Percentiles rank a stretch among this genome's conserved stretches.
phyloP scores from a whole-genome alignment of 2,113 vertebrate genomes.

The Anthoscopus minutus region DNA sequence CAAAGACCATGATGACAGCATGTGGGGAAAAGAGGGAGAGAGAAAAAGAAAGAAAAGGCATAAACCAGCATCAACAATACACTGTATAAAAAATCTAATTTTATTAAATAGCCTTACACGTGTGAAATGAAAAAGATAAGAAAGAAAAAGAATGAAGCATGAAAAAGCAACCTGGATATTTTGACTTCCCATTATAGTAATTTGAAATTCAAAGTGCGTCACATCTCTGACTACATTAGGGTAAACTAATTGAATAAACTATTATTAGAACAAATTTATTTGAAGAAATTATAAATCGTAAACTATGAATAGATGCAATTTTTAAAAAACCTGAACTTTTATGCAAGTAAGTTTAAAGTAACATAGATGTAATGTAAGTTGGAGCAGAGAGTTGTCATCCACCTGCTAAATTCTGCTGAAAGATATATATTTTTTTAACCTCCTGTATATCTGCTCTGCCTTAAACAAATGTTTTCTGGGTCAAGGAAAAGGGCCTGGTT shows the following conservation, averaged over 20 bases:
- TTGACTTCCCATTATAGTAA: neutral
- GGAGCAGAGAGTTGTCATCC: neutral
- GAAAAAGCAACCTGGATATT: neutral
- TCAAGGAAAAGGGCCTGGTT: neutral
- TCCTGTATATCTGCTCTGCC: neutral
- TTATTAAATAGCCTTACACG: neutral
- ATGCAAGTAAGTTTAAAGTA: neutral
- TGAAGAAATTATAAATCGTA: neutral
- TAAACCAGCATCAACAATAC: neutral
- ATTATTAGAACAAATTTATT: neutral
- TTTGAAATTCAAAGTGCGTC: neutral
- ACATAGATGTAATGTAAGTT: neutral
- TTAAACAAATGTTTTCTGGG: neutral
- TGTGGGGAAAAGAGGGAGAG: neutral
- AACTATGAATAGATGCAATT: neutral
- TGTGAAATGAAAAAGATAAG: neutral
- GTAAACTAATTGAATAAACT: neutral
- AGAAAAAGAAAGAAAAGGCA: neutral
- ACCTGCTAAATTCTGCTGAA: slow-evolving; percentile 14
- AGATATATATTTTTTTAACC: neutral
- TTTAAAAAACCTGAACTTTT: neutral
- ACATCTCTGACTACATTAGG: neutral
- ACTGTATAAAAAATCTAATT: neutral
- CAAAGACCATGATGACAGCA: neutral
- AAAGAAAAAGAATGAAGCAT: neutral